Conservation (phyloP, 1,140 invertebrate genomes). For the Pseudomyrmex gracilis region DNA sequence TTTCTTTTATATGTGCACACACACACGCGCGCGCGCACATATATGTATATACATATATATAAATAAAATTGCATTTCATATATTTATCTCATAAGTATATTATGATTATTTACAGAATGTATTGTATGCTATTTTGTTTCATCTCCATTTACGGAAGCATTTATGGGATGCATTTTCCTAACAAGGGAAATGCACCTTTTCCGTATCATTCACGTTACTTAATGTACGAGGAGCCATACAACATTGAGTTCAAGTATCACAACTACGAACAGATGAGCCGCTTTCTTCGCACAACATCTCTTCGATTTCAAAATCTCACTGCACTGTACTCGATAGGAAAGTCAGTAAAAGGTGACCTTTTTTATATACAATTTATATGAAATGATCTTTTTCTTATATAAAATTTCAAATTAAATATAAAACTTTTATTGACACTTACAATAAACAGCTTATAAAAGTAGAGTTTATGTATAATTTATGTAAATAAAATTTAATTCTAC, state of each 20-base stretch:
- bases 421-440: background rate
- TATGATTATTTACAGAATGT: conserved; percentile 62
- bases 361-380: background rate
- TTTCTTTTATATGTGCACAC: too few species aligned
- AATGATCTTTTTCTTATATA: conserved; percentile 56
- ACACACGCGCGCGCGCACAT: too few species aligned
- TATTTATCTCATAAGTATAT: background rate
- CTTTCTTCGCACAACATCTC: conserved; percentile 92
- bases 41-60: too few species aligned
- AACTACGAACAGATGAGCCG: conserved; percentile 94
- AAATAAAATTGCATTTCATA: background rate
- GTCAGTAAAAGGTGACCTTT: conserved; percentile 92
- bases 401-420: too few species aligned
- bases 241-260: conserved; percentile 94
- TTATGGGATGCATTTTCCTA: conserved; percentile 58
- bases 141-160: conserved; percentile 42
- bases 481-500: too few species aligned
- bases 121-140: conserved; percentile 53
- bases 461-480: background rate
- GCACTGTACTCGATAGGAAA: conserved; percentile 97
- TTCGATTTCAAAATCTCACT: conserved; percentile 93
- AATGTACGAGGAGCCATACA: conserved; percentile 81
- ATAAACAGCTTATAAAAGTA: background rate
- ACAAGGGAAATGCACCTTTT: conserved; percentile 74
- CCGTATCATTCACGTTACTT: conserved; percentile 81